These are phyloP conservation scores for Girardinus metallicus DNA, from an alignment of 2,797 vertebrate genomes.

Conservation along the genomic window DNA sequence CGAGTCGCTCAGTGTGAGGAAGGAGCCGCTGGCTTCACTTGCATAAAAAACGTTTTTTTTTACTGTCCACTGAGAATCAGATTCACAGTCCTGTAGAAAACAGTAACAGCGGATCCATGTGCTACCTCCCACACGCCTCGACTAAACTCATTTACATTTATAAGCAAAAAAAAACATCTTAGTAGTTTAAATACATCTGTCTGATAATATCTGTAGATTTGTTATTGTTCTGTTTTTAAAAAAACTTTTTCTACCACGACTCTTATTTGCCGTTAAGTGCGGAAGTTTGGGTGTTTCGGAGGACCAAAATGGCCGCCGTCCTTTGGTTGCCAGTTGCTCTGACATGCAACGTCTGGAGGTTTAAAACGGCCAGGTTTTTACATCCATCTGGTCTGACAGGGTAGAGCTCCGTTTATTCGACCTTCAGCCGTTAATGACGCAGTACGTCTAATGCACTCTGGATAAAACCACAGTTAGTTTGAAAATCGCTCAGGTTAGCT, in stretches of 20 bases:
- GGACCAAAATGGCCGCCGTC: constrained; percentile 45
- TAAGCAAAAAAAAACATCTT: constrained; percentile 60
- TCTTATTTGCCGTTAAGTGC: constrained; percentile 66
- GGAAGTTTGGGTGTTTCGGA: constrained; percentile 55
- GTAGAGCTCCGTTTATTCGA: constrained; percentile 27
- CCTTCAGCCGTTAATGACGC: constrained; percentile 15
- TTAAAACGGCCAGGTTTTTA: constrained; percentile 40
- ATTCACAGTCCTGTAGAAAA: constrained; percentile 80
- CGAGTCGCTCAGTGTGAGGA: constrained; percentile 48
- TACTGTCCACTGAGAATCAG: constrained; percentile 63
- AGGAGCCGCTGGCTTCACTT: constrained; percentile 75
- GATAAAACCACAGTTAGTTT: neutral
- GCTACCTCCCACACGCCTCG: constrained; percentile 44
- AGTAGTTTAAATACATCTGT: constrained; percentile 64
- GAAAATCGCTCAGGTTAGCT: neutral
- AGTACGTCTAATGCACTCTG: constrained; percentile 17
- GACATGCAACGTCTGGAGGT: constrained; percentile 30
- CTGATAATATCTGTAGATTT: constrained; percentile 70
- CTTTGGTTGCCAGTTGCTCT: constrained; percentile 73
- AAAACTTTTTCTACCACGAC: constrained; percentile 41
- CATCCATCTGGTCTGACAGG: constrained; percentile 72
- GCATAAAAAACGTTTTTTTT: constrained; percentile 65
- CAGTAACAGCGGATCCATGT: constrained; percentile 66
- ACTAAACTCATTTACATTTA: constrained; percentile 22
- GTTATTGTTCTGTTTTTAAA: constrained; percentile 52